phyloP scores from a whole-genome alignment of 2,888 invertebrate species.

The Ormyrus nitidulus region DNA sequence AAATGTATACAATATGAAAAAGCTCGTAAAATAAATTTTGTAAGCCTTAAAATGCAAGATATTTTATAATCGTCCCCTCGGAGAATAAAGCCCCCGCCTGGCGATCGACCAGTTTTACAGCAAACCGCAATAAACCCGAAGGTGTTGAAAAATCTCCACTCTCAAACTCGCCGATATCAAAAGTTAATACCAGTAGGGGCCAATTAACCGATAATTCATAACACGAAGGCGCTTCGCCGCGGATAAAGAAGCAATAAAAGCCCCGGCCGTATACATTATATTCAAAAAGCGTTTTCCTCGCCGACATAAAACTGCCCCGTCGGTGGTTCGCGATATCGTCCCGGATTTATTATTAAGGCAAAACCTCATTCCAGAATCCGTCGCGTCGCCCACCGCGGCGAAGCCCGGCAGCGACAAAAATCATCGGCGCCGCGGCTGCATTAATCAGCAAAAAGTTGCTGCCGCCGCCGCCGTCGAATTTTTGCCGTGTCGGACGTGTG shows the following conservation, averaged over 20 bases:
- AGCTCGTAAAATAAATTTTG: too few species aligned
- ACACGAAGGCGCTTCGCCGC: background rate
- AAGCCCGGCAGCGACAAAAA: background rate
- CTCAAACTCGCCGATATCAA: too few species aligned
- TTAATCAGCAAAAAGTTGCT: constrained; percentile 35
- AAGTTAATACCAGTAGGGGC: constrained; percentile 26
- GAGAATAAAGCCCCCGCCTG: too few species aligned
- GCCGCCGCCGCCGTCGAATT: background rate
- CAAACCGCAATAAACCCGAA: too few species aligned
- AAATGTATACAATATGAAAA: too few species aligned
- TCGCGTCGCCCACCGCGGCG: constrained; percentile 8
- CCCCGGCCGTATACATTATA: constrained; percentile 12
- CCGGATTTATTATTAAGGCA: constrained; percentile 41
- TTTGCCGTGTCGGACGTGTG: background rate
- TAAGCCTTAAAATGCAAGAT: too few species aligned
- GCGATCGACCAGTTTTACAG: too few species aligned
- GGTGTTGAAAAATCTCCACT: too few species aligned
- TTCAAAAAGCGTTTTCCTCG: constrained; percentile 9
- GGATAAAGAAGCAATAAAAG: background rate
- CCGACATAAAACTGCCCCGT: constrained; percentile 2
- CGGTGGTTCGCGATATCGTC: background rate
- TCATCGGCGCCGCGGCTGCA: constrained; percentile 19
- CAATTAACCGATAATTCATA: constrained; percentile 36
- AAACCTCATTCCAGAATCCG: constrained; percentile 30
- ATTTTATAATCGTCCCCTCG: too few species aligned